Percentiles rank a stretch among this genome's conserved stretches.
Evolutionary conservation across 1,140 invertebrate genomes (phyloP).

Genomic region (Bradysia coprophila): DNA sequence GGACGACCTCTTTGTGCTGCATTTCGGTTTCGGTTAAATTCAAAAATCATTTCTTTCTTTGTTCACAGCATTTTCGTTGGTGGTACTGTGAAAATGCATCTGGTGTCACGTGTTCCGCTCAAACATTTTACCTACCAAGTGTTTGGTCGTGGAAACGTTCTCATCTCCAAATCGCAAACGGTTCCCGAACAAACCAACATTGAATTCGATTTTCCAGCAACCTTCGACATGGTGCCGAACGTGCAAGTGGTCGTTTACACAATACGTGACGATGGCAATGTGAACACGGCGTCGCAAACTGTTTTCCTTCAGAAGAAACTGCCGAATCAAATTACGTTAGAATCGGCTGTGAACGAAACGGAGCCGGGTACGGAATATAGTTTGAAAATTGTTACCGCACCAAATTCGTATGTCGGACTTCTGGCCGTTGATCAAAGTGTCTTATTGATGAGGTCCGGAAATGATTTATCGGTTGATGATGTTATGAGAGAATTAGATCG

Average conservation of each 20-base stretch:
- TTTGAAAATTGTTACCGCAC: conserved; percentile 51
- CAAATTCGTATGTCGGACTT: conserved; percentile 70
- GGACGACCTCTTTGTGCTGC: too few relatives aligned
- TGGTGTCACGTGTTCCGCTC: too few relatives aligned
- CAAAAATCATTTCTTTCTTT: too few relatives aligned
- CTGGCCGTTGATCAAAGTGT: conserved; percentile 77
- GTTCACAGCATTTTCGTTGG: too few relatives aligned
- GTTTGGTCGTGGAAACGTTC: conserved; percentile 62
- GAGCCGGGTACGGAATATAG: conserved; percentile 50
- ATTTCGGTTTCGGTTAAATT: too few relatives aligned
- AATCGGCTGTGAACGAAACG: neutral
- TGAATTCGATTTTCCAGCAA: conserved; percentile 40
- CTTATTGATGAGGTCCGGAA: conserved; percentile 38
- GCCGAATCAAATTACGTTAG: conserved; percentile 38
- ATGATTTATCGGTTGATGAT: neutral
- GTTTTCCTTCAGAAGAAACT: conserved; percentile 57
- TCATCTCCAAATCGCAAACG: conserved; percentile 40
- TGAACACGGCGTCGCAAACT: conserved; percentile 60
- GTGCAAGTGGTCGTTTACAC: conserved; percentile 61
- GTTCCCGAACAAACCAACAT: conserved; percentile 10
- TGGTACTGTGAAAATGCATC: too few relatives aligned
- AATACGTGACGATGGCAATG: conserved; percentile 46
- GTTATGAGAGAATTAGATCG: neutral
- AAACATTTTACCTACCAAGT: conserved; percentile 55
- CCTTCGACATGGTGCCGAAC: conserved; percentile 61